These are phyloP conservation scores for Andrena bucephala DNA, from an alignment of 2,888 invertebrate species.

Conservation along the genomic window DNA sequence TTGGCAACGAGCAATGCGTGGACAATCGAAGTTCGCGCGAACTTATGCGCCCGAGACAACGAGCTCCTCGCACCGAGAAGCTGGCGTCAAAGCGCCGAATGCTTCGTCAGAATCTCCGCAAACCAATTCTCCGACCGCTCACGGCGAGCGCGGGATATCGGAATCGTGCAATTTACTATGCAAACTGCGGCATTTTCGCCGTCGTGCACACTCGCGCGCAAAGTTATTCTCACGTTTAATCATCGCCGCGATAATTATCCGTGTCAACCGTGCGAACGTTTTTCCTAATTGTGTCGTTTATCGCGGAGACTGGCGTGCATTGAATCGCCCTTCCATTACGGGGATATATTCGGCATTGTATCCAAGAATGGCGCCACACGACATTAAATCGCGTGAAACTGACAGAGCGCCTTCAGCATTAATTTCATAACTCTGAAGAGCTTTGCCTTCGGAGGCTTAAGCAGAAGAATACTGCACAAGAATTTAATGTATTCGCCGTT, in stretches of 20 bases:
- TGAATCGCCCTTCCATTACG: conserved; percentile 19
- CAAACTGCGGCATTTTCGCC: conserved; percentile 56
- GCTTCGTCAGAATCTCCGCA: conserved; percentile 43
- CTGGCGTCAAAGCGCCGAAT: conserved; percentile 19
- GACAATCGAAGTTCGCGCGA: not conserved
- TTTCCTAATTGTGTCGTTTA: conserved; percentile 56
- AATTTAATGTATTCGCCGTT: not conserved
- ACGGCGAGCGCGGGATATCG: conserved; percentile 54
- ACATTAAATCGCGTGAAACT: conserved; percentile 1
- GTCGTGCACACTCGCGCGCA: conserved; percentile 56
- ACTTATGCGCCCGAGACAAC: not conserved
- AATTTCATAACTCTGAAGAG: not conserved
- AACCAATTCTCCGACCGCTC: conserved; percentile 50
- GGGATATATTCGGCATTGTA: not conserved
- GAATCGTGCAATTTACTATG: conserved; percentile 55
- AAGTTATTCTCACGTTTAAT: conserved; percentile 57
- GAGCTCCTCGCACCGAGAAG: not conserved
- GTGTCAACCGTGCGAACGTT: conserved; percentile 53
- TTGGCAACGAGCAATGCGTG: not conserved
- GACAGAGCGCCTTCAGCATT: not conserved
- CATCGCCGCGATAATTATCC: conserved; percentile 53
- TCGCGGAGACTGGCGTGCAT: conserved; percentile 7
- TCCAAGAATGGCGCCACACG: not conserved
- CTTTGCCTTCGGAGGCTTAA: not conserved
- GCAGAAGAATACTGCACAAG: not conserved